Evolutionary conservation across 2,797 vertebrate genomes (phyloP).

Genomic region (Eidolon dupreanum): DNA sequence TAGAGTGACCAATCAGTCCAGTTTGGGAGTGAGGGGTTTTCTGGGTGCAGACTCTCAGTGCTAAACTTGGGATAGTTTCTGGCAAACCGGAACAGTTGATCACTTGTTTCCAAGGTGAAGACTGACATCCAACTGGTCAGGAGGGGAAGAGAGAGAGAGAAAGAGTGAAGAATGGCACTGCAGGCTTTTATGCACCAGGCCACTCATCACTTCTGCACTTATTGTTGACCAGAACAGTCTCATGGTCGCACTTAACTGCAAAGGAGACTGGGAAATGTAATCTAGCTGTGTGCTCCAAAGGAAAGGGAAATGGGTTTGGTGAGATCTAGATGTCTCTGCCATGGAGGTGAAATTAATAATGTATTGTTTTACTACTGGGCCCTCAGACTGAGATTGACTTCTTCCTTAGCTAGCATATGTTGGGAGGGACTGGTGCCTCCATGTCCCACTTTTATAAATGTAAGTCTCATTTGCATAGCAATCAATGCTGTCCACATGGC

Average conservation of each 20-base stretch:
- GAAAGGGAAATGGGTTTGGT: background rate
- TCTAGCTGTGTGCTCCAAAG: background rate
- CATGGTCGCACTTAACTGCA: background rate
- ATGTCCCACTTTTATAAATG: background rate
- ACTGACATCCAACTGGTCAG: background rate
- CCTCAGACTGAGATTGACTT: background rate
- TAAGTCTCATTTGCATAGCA: background rate
- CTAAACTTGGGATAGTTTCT: background rate
- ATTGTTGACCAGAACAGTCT: background rate
- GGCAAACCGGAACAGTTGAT: background rate
- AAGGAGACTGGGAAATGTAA: slow-evolving; percentile 35
- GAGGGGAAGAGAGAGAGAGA: background rate
- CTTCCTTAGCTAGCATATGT: background rate
- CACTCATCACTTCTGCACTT: background rate
- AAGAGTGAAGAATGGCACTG: background rate
- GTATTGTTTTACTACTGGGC: background rate
- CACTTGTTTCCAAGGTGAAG: slow-evolving; percentile 37
- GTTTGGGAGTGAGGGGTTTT: background rate
- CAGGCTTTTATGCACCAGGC: background rate
- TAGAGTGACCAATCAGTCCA: background rate
- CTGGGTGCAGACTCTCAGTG: background rate
- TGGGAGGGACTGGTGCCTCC: background rate
- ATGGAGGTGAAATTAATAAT: background rate
- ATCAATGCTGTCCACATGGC: background rate
- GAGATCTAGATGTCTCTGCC: background rate